Evolutionary conservation across 2,113 vertebrate genomes (phyloP), one percentile per base, ranked within the genome.

Genomic region (Sander vitreus): DNA sequence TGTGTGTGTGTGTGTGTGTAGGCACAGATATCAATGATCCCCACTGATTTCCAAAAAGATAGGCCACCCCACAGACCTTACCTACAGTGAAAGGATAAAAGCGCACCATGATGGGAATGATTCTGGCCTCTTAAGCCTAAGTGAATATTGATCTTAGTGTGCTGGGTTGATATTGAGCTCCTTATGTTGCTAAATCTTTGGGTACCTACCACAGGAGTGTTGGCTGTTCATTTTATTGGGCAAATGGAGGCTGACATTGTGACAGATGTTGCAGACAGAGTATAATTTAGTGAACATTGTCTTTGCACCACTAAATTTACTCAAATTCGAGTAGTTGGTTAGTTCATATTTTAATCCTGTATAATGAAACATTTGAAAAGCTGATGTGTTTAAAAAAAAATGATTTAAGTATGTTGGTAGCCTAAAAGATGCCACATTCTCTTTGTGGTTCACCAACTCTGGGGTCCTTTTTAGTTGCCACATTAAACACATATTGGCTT

Each of bases 121-220:
- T 90, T 93, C 59, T 88, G 77, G 73, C 80, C 83, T 81, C 85
- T 89, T 94, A 90, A 92, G 83, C 83, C 66, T 85, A 92, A 94
- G 86, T 88, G 88, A 93, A 92, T 94, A 94, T 93, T 93, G 93
- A 93, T 93, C 91, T 62, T 54, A 85, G 76, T 73, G 81, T 83
- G 84, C 86, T 60, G 43, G 87, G 62, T 74, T 91, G 86, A 88
- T 76, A 90, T 90, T 91, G 87, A 91, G 84, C 91, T 83, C 78
- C 84, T 91, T 77, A 30, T 87, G 86, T 78, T 84, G 76, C 68
- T 81, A 73, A 88, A 81, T 88, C 89, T 86, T 81, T 57, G 12
- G 76, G 57, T 78, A 78, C 54, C 87, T 81, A 60, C 66, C 73
- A 59, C 62, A 76, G 63, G 54, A 78, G 66, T 55, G 55, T 64